Conservation (phyloP, 1,140 invertebrate genomes). For the Polypedilum vanderplanki region DNA sequence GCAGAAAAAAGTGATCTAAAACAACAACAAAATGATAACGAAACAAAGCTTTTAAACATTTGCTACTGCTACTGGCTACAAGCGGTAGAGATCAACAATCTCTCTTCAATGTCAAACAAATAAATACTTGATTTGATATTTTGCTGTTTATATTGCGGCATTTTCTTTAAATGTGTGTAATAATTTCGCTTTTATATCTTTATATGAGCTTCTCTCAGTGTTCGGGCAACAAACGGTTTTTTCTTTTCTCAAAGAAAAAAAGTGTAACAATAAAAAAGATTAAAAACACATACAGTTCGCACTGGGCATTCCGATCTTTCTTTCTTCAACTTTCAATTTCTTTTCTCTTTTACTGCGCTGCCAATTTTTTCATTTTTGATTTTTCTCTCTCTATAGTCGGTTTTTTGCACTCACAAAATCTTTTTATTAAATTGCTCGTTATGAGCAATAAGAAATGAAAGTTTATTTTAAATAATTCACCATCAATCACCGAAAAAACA, state of each 20-base stretch:
- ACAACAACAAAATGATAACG: no score
- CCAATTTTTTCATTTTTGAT: slow-evolving; percentile 20
- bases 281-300: background rate
- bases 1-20: no score
- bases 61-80: background rate
- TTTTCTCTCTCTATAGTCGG: background rate
- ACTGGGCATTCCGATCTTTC: background rate
- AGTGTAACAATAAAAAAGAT: slow-evolving; percentile 11
- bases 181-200: slow-evolving; percentile 3
- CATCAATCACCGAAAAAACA: slow-evolving; percentile 16
- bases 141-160: background rate
- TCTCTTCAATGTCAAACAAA: background rate
- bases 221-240: background rate
- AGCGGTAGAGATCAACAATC: background rate
- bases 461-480: background rate
- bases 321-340: slow-evolving; percentile 22
- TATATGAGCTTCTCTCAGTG: background rate
- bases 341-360: slow-evolving; percentile 24
- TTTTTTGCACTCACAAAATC: background rate
- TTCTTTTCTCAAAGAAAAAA: background rate
- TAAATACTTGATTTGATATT: background rate
- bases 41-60: no score
- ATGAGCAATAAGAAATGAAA: background rate
- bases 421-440: background rate
- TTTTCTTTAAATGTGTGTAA: background rate